These are phyloP conservation scores for Megaustenia siamemsis DNA, from an alignment of 2,888 invertebrate species.

Conservation along the genomic window DNA sequence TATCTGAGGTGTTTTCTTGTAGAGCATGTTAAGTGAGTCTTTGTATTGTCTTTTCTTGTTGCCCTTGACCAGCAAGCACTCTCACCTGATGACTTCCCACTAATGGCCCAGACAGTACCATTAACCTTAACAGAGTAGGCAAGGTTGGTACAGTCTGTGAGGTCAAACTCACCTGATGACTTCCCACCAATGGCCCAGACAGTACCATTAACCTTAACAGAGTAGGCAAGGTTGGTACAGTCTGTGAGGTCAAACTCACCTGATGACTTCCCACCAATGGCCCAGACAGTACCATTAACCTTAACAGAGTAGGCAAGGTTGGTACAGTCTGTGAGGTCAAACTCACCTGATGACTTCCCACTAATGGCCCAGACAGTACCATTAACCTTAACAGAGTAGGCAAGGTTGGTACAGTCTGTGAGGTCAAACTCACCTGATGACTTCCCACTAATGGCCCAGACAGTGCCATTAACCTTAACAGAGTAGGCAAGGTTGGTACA, in stretches of 20 bases:
- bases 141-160: constrained; percentile 79
- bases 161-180: constrained; percentile 86
- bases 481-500: constrained; percentile 89
- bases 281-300: constrained; percentile 95
- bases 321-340: constrained; percentile 51
- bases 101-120: constrained; percentile 95
- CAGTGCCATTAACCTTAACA: constrained; percentile 92
- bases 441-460: constrained; percentile 95
- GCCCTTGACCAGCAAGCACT: too few relatives aligned
- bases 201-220: constrained; percentile 93
- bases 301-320: constrained; percentile 94
- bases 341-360: constrained; percentile 89
- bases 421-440: constrained; percentile 86
- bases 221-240: constrained; percentile 87
- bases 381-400: constrained; percentile 96
- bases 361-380: constrained; percentile 96
- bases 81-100: constrained; percentile 91
- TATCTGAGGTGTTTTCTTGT: too few relatives aligned
- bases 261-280: constrained; percentile 92
- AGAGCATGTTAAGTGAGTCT: too few relatives aligned
- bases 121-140: constrained; percentile 97
- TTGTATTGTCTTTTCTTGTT: too few relatives aligned
- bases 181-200: constrained; percentile 96
- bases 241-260: constrained; percentile 81
- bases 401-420: constrained; percentile 81